phyloP scores from a whole-genome alignment of 2,888 invertebrate genomes.

The Matsumyia berberina region DNA sequence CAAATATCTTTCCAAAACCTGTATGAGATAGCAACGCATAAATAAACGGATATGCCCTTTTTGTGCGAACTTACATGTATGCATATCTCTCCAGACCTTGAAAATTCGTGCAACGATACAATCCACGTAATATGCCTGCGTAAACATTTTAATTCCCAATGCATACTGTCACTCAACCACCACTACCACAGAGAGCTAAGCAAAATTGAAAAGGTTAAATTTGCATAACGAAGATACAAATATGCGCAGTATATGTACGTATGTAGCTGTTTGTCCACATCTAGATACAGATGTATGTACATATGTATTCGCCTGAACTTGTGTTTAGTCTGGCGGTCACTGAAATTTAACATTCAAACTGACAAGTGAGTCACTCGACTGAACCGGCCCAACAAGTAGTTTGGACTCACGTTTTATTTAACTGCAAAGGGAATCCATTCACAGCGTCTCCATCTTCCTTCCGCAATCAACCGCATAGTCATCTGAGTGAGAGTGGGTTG shows the following conservation, averaged over 20 bases:
- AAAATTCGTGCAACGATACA: slow-evolving; percentile 10
- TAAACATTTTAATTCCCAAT: slow-evolving; percentile 21
- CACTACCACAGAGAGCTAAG: background rate
- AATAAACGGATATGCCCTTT: background rate
- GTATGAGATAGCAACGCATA: slow-evolving; percentile 16
- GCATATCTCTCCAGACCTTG: slow-evolving; percentile 29
- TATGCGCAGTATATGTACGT: too few species aligned
- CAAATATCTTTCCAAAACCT: background rate
- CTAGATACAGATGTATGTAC: background rate
- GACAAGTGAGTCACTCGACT: slow-evolving; percentile 15
- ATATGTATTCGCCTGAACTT: slow-evolving; percentile 4
- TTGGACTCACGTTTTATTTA: slow-evolving; percentile 7
- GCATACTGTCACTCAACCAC: background rate
- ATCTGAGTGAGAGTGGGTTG: slow-evolving; percentile 15
- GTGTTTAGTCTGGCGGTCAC: background rate
- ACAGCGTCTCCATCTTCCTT: slow-evolving; percentile 6
- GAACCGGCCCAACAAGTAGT: slow-evolving; percentile 19
- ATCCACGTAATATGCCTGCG: slow-evolving; percentile 2
- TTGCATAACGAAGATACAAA: slow-evolving; percentile 9
- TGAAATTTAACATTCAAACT: slow-evolving; percentile 2
- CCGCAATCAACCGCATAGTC: slow-evolving; percentile 19
- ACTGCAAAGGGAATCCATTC: background rate
- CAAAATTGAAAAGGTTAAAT: slow-evolving; percentile 17
- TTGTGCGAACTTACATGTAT: slow-evolving; percentile 2
- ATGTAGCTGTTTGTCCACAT: too few species aligned